Percentiles rank a stretch among this genome's conserved stretches.
phyloP scores from a whole-genome alignment of 2,113 vertebrate species.

The Phyllostomus discolor region DNA sequence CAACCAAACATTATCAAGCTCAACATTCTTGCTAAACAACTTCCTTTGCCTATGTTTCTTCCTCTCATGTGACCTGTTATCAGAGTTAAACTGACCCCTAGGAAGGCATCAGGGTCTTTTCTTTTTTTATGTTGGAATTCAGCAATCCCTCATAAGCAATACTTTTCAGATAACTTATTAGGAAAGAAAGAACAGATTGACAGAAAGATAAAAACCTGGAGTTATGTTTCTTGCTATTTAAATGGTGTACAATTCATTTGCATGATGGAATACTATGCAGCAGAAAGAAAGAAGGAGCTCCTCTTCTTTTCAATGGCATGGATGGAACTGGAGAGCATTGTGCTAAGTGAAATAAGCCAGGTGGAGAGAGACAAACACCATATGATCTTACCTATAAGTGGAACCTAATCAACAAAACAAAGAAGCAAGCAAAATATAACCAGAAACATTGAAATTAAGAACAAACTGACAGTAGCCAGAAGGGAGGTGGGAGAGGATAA shows the following conservation, averaged over 20 bases:
- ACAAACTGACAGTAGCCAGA: no score
- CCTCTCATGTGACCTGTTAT: not conserved
- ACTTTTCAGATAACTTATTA: not conserved
- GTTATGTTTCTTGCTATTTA: not conserved
- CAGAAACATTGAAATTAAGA: no score
- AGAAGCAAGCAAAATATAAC: no score
- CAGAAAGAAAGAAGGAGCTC: no score
- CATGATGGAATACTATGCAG: no score
- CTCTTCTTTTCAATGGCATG: no score
- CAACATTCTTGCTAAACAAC: not conserved
- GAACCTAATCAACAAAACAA: no score
- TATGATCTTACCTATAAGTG: no score
- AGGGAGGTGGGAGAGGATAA: no score
- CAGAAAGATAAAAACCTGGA: not conserved
- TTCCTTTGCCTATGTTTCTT: not conserved
- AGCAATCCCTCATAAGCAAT: not conserved
- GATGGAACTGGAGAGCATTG: no score
- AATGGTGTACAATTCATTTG: not conserved
- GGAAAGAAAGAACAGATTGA: not conserved
- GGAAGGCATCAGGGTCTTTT: not conserved
- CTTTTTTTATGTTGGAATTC: not conserved
- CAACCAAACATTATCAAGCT: not conserved
- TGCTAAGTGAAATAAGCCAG: no score
- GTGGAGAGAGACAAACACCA: no score
- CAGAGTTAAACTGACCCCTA: not conserved